phyloP scores from a whole-genome alignment of 2,113 vertebrate genomes.

The Rana temporaria region DNA sequence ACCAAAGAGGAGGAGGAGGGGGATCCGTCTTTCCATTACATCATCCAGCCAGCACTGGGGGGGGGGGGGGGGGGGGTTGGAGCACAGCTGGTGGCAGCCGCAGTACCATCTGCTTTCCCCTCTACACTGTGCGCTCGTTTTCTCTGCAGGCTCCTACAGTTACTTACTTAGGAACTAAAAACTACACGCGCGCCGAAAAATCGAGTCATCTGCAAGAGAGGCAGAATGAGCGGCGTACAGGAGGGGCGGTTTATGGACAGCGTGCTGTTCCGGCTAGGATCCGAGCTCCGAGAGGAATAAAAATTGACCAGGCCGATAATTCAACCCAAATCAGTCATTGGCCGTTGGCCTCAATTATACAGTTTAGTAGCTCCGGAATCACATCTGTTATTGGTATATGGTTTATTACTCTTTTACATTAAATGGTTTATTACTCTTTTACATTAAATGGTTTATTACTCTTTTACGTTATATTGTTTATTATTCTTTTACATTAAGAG shows the following conservation, averaged over 20 bases:
- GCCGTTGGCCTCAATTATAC: too few relatives aligned
- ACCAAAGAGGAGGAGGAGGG: constrained; percentile 59
- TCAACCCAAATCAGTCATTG: too few relatives aligned
- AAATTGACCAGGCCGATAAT: too few relatives aligned
- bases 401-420: too few relatives aligned
- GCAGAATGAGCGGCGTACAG: constrained; percentile 59
- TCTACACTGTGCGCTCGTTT: constrained; percentile 80
- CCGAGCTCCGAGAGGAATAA: too few relatives aligned
- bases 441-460: too few relatives aligned
- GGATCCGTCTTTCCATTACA: constrained; percentile 88
- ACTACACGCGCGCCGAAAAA: constrained; percentile 39
- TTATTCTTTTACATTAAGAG: too few relatives aligned
- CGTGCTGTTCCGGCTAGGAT: too few relatives aligned
- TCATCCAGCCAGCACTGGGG: constrained; percentile 76
- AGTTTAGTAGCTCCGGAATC: too few relatives aligned
- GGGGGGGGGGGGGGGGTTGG: constrained; percentile 61
- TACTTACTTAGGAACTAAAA: constrained; percentile 57
- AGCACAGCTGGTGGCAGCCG: constrained; percentile 92
- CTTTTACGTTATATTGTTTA: too few relatives aligned
- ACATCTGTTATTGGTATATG: too few relatives aligned
- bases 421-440: too few relatives aligned
- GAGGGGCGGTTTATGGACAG: not conserved
- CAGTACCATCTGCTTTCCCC: constrained; percentile 87
- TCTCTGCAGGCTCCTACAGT: constrained; percentile 76
- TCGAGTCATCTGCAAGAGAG: constrained; percentile 42